Conservation (phyloP, 92 coral and sea anemone genomes). For the Palythoa grandiflora region DNA sequence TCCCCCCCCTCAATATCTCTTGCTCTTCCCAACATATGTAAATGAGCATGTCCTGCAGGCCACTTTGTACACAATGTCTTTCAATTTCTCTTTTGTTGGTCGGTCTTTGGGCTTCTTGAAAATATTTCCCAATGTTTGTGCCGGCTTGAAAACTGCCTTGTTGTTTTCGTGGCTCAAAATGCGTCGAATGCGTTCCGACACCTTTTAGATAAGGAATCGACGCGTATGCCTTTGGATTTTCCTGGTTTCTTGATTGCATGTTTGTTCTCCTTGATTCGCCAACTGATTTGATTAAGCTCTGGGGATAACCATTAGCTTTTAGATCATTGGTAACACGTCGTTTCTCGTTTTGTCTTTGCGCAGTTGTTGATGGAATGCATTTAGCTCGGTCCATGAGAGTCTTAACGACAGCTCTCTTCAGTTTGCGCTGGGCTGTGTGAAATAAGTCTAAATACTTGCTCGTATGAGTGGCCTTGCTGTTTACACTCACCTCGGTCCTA, state of each 20-base stretch:
- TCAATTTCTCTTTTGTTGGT: neutral
- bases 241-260: neutral
- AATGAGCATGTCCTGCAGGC: neutral
- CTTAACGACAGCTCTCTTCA: conserved; percentile 27
- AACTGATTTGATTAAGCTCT: neutral
- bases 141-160: conserved; percentile 10
- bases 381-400: conserved; percentile 16
- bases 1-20: neutral
- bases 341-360: too few relatives aligned
- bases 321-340: too few relatives aligned
- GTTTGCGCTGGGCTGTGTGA: conserved; percentile 44
- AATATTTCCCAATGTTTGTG: neutral
- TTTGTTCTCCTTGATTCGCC: neutral
- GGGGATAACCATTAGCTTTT: too few relatives aligned
- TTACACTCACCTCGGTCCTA: conserved; percentile 14
- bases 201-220: neutral
- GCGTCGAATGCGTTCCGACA: conserved; percentile 1
- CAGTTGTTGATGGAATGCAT: conserved; percentile 24
- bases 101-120: conserved; percentile 27
- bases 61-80: neutral
- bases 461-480: conserved; percentile 47
- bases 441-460: conserved; percentile 47
- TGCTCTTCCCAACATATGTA: too few relatives aligned
- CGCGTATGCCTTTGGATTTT: too few relatives aligned
- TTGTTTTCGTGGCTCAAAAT: neutral